A percentile compares a stretch with the other conserved stretches of the same genome.
Conservation (phyloP, 2,888 invertebrate genomes). For the Altica lythri region DNA sequence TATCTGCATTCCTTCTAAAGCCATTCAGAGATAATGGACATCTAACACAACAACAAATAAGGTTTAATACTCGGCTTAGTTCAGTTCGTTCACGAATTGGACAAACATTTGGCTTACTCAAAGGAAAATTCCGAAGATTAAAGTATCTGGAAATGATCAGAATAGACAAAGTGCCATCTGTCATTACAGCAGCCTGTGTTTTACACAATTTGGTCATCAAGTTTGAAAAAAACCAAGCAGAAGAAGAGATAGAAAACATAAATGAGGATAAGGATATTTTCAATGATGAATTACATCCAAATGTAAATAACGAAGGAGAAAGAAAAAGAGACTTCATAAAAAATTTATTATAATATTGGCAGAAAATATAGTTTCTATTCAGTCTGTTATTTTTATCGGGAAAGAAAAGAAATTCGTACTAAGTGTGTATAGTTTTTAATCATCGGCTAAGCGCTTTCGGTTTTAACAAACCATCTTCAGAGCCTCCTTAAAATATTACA, state of each 20-base stretch:
- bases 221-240: no score
- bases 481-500: no score
- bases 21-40: slow-evolving; percentile 38
- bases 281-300: not conserved
- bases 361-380: not conserved
- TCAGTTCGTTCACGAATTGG: slow-evolving; percentile 38
- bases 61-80: slow-evolving; percentile 28
- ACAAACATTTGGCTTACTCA: slow-evolving; percentile 39
- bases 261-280: not conserved
- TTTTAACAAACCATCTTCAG: no score
- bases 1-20: slow-evolving; percentile 34
- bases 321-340: not conserved
- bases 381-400: not conserved
- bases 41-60: slow-evolving; percentile 25
- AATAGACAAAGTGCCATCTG: slow-evolving; percentile 37
- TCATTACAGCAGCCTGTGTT: slow-evolving; percentile 17
- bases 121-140: slow-evolving; percentile 40
- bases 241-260: not conserved
- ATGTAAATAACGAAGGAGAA: not conserved
- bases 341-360: not conserved
- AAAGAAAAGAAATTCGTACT: no score
- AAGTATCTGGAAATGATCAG: slow-evolving; percentile 42
- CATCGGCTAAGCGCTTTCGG: no score
- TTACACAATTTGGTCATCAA: no score
- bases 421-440: no score